Conservation (phyloP, 2,797 vertebrate genomes). For the Todus mexicanus region DNA sequence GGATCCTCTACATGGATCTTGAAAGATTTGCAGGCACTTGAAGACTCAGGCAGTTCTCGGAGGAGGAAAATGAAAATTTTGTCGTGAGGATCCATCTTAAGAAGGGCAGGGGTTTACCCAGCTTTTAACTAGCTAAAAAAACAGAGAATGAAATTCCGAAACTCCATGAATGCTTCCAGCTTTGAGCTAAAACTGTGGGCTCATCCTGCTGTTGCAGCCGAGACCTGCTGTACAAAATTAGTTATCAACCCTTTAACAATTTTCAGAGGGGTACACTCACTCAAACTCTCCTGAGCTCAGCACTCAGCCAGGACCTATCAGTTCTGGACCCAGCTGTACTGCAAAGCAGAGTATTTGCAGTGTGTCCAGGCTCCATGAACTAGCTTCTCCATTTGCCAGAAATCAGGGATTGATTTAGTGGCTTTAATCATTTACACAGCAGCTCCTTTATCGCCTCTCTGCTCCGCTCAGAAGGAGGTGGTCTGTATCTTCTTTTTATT, state of each 20-base stretch:
- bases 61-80: background rate
- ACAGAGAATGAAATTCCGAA: background rate
- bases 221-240: background rate
- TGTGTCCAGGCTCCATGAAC: background rate
- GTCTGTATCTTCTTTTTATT: background rate
- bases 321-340: background rate
- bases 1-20: background rate
- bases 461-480: background rate
- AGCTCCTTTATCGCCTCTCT: background rate
- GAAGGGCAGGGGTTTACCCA: background rate
- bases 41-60: background rate
- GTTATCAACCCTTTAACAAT: background rate
- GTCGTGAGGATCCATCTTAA: background rate
- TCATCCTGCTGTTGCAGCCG: background rate
- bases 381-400: background rate
- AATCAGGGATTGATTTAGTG: background rate
- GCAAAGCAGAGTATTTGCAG: background rate
- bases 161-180: background rate
- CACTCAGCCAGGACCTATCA: background rate
- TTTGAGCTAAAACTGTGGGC: no score
- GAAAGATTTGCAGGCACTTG: background rate
- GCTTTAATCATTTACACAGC: background rate
- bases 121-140: background rate
- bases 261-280: background rate
- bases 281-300: background rate